phyloP scores from a whole-genome alignment of 1,140 invertebrate species.

The Trinorchestia longiramus region DNA sequence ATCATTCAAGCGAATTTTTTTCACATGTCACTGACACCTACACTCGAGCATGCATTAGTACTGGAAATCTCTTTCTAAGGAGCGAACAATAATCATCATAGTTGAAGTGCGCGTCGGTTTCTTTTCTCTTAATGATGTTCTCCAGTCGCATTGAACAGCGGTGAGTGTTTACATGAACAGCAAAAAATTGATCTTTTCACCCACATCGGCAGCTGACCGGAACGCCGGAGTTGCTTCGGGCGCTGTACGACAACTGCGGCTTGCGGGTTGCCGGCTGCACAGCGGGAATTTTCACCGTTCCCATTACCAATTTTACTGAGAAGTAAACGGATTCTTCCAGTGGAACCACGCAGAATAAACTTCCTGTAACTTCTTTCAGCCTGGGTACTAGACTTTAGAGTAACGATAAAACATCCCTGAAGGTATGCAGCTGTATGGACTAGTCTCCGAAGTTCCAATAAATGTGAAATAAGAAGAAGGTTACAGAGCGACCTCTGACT shows the following conservation, averaged over 20 bases:
- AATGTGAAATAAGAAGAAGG: too few species aligned
- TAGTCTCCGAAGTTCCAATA: too few species aligned
- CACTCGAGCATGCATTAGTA: not conserved
- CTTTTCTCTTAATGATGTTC: not conserved
- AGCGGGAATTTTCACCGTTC: not conserved
- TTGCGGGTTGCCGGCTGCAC: not conserved
- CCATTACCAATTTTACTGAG: too few species aligned
- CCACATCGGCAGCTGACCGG: constrained; percentile 40
- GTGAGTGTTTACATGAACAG: not conserved
- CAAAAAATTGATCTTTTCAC: constrained; percentile 34
- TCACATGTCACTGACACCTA: not conserved
- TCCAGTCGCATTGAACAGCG: not conserved
- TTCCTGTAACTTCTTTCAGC: too few species aligned
- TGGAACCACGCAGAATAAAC: too few species aligned
- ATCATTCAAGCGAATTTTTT: not conserved
- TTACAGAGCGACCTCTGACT: too few species aligned
- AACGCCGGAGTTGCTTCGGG: not conserved
- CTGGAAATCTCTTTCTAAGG: not conserved
- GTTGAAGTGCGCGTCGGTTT: not conserved
- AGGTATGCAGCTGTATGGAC: too few species aligned
- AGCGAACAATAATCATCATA: not conserved
- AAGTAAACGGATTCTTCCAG: too few species aligned
- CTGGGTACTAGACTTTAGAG: too few species aligned
- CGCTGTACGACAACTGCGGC: not conserved
- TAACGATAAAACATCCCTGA: too few species aligned